phyloP scores from a whole-genome alignment of 2,888 invertebrate species.

The Patella ulyssiponensis region DNA sequence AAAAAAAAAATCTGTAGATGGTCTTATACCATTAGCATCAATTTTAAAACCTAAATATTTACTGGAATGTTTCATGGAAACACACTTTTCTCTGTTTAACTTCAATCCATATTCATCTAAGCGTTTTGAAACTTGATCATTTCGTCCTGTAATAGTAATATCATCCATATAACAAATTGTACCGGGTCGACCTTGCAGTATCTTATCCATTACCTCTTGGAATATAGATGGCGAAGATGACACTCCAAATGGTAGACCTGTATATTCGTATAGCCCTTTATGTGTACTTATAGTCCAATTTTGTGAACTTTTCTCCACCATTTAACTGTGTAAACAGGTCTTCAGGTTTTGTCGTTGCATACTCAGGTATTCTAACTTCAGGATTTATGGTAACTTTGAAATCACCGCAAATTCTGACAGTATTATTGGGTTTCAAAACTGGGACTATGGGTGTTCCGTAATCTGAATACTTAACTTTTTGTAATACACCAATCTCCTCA shows the following conservation, averaged over 20 bases:
- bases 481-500: neutral
- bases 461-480: constrained; percentile 11
- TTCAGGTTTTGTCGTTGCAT: constrained; percentile 33
- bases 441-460: constrained; percentile 41
- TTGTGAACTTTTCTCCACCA: constrained; percentile 34
- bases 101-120: constrained; percentile 12
- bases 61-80: constrained; percentile 14
- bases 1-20: constrained; percentile 34
- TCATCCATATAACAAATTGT: constrained; percentile 43
- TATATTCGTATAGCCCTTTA: constrained; percentile 39
- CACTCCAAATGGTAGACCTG: constrained; percentile 38
- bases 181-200: constrained; percentile 32
- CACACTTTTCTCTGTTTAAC: constrained; percentile 24
- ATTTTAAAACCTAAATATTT: constrained; percentile 27
- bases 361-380: constrained; percentile 17
- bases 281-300: constrained; percentile 48
- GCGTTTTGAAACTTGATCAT: constrained; percentile 14
- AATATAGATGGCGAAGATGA: constrained; percentile 37
- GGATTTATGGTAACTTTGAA: constrained; percentile 38
- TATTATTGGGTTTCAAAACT: constrained; percentile 31
- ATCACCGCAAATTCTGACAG: constrained; percentile 36
- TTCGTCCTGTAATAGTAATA: constrained; percentile 30
- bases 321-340: constrained; percentile 30
- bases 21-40: constrained; percentile 27
- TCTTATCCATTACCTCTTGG: constrained; percentile 42